phyloP scores from a whole-genome alignment of 2,113 vertebrate genomes.

The Sclerurus mexicanus region DNA sequence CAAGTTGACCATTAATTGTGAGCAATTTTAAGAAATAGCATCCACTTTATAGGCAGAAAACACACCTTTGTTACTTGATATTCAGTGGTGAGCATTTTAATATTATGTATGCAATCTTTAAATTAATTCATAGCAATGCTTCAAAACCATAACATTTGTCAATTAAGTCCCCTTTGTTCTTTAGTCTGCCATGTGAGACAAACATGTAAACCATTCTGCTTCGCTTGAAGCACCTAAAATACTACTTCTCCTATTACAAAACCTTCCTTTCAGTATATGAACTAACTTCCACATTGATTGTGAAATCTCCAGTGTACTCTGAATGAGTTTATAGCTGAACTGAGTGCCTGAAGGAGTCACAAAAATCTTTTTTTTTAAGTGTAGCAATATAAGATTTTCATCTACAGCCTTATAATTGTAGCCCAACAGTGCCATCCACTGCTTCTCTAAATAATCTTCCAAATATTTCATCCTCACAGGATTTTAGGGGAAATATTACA shows the following conservation, averaged over 20 bases:
- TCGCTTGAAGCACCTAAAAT: not conserved
- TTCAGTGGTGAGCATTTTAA: not conserved
- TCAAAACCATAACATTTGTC: not conserved
- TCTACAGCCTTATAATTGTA: constrained; percentile 7
- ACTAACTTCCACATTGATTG: not conserved
- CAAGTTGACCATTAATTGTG: not conserved
- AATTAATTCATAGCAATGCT: not conserved
- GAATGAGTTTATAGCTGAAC: not conserved
- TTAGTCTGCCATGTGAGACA: not conserved
- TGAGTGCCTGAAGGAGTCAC: not conserved
- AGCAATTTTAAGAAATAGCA: not conserved
- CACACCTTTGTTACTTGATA: not conserved
- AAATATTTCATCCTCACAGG: not conserved
- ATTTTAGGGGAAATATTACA: not conserved
- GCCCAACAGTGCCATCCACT: constrained; percentile 69
- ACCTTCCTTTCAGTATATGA: not conserved
- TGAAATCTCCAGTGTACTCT: not conserved
- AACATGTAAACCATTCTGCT: not conserved
- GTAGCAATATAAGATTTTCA: not conserved
- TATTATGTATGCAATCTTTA: not conserved
- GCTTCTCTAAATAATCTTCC: constrained; percentile 45
- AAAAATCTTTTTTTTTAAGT: not conserved
- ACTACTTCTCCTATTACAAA: not conserved
- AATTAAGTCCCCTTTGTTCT: not conserved
- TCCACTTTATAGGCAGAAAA: not conserved